Conservation (phyloP, 1,140 invertebrate genomes). For the Aphis craccivora region DNA sequence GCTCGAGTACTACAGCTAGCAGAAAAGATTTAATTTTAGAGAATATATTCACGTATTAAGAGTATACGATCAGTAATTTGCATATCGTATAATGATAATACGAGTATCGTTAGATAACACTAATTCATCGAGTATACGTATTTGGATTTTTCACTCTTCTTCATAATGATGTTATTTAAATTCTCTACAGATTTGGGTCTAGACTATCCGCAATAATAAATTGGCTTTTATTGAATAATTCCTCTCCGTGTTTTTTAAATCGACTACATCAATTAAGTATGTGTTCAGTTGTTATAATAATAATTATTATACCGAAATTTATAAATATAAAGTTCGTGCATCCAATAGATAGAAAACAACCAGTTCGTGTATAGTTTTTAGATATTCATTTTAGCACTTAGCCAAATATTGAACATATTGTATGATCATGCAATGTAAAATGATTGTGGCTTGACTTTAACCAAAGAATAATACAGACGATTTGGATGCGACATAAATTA, state of each 20-base stretch:
- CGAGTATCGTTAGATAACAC: neutral
- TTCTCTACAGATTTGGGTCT: neutral
- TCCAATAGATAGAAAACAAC: neutral
- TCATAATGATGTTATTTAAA: neutral
- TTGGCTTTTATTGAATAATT: neutral
- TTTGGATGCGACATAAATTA: neutral
- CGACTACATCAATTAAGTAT: too few relatives aligned
- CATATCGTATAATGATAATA: neutral
- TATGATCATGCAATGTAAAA: neutral
- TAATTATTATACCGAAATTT: neutral
- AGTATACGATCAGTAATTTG: neutral
- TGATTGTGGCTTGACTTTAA: neutral
- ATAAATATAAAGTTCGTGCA: neutral
- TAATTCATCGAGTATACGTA: neutral
- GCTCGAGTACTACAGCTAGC: neutral
- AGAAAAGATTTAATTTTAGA: neutral
- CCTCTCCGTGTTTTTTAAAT: neutral
- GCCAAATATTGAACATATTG: neutral
- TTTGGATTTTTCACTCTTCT: neutral
- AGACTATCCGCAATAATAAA: neutral
- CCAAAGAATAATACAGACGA: neutral
- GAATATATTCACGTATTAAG: neutral
- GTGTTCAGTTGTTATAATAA: too few relatives aligned
- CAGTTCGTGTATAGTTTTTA: neutral
- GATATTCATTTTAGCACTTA: too few relatives aligned